These are phyloP conservation scores for Diglossa cyanea DNA, from an alignment of 2,797 vertebrate species.

Conservation along the genomic window DNA sequence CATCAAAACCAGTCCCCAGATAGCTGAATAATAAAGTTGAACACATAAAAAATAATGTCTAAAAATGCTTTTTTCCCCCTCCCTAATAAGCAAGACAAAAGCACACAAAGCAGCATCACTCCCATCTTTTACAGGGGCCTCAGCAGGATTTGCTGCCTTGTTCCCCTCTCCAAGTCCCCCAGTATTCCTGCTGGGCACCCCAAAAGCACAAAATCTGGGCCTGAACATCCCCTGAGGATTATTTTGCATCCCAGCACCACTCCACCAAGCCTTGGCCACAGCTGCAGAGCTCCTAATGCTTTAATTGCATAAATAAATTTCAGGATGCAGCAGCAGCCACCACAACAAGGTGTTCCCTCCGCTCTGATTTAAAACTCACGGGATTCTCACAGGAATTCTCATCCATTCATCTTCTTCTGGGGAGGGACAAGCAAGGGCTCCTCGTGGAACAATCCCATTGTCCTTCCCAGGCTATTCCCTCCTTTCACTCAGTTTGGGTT, in stretches of 20 bases:
- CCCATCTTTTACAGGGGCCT: rapidly evolving
- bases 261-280: not conserved
- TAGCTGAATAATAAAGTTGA: not conserved
- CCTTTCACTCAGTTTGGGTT: not conserved
- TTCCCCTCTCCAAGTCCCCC: rapidly evolving
- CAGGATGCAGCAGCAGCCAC: not conserved
- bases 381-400: not conserved
- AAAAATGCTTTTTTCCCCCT: not conserved
- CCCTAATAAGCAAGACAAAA: not conserved
- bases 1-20: not conserved
- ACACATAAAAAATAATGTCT: rapidly evolving
- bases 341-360: not conserved
- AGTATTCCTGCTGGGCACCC: rapidly evolving
- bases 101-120: rapidly evolving
- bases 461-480: not conserved
- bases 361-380: rapidly evolving
- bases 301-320: not conserved
- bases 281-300: not conserved
- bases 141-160: not conserved
- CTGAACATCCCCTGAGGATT: not conserved
- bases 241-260: not conserved
- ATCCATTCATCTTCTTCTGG: rapidly evolving
- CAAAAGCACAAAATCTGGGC: not conserved
- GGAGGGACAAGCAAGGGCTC: not conserved
- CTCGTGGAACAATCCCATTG: not conserved